Base-by-base conservation (phyloP, 2,113 vertebrate species). In the Xiphophorus hellerii region DNA sequence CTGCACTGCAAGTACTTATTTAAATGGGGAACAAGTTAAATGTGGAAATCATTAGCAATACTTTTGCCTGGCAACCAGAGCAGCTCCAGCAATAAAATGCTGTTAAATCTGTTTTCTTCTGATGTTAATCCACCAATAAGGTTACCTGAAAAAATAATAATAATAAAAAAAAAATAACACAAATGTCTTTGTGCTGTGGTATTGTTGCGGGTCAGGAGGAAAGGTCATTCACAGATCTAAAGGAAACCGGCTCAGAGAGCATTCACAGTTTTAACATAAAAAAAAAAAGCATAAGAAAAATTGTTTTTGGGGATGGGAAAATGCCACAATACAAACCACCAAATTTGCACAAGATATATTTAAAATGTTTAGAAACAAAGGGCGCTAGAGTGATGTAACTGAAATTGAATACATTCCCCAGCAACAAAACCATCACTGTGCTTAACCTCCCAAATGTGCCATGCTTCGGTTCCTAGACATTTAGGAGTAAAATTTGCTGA, bases 251-350 rank as follows among this genome's bases (percentile, higher is more conserved):
- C 86, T 87, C 87, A 87, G 78, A 62, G 83, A 87, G 81, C 84
- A 81, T 92, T 94, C 92, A 93, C 91, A 94, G 91, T 85, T 93
- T 93, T 74, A 91, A 90, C 71, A 83, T 85, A 93, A 90, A 74
- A 62, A 82, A 73, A 84, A 42, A 15, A 42, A 42, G 63, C 22
- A 76, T 73, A 64, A 76, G 87, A 77, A 81, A 89, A 78, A 91
- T 71, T 73, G 73, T 82, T 13, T 86, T 62, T 29, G 66, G 33
- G 33, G 76, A 88, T 82, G 42, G 42, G 78, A 78, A 70, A 62
- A 81, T 42, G 15, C 15, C 39, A 51, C 5, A 51, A 51, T 51
- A 51, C 44, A 22, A 51, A 51, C 17, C 17, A 5, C 17, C 5
- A 22, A 51, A 17, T 51, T 54, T 54, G 20, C 20, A 6, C 15